phyloP scores from a whole-genome alignment of 1,140 invertebrate genomes.

The Danaus melanippus region DNA sequence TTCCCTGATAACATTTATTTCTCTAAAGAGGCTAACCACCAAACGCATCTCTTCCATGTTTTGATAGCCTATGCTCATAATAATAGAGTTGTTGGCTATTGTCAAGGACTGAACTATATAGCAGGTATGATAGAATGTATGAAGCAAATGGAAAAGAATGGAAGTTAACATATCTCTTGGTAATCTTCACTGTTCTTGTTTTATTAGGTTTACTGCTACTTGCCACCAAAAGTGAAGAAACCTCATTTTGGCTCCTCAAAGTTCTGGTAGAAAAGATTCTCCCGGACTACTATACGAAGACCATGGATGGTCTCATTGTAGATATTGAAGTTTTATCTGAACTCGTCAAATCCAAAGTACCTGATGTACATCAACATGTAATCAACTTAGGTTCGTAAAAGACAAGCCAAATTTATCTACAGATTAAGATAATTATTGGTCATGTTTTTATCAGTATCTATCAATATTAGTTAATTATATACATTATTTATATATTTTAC shows the following conservation, averaged over 20 bases:
- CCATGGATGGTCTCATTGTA: constrained; percentile 88
- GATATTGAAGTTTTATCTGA: constrained; percentile 91
- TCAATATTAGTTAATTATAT: constrained; percentile 6
- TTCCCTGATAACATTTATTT: constrained; percentile 97
- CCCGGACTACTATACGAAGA: constrained; percentile 90
- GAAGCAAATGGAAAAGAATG: neutral
- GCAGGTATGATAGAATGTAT: constrained; percentile 70
- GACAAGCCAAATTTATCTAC: constrained; percentile 8
- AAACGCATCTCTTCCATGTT: constrained; percentile 86
- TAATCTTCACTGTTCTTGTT: neutral
- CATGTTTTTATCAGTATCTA: neutral
- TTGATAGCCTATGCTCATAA: constrained; percentile 91
- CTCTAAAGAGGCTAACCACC: constrained; percentile 79
- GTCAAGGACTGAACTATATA: constrained; percentile 95
- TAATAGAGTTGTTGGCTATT: constrained; percentile 90
- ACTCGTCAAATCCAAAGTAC: constrained; percentile 85
- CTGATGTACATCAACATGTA: constrained; percentile 85
- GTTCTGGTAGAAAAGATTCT: constrained; percentile 88
- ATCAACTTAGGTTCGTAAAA: constrained; percentile 74
- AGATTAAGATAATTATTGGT: constrained; percentile 2
- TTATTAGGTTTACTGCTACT: constrained; percentile 82
- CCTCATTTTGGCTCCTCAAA: constrained; percentile 92
- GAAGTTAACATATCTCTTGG: neutral
- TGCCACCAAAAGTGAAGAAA: constrained; percentile 90
- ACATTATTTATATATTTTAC: neutral